phyloP scores from a whole-genome alignment of 1,140 invertebrate genomes.

The Brachionus rubens region DNA sequence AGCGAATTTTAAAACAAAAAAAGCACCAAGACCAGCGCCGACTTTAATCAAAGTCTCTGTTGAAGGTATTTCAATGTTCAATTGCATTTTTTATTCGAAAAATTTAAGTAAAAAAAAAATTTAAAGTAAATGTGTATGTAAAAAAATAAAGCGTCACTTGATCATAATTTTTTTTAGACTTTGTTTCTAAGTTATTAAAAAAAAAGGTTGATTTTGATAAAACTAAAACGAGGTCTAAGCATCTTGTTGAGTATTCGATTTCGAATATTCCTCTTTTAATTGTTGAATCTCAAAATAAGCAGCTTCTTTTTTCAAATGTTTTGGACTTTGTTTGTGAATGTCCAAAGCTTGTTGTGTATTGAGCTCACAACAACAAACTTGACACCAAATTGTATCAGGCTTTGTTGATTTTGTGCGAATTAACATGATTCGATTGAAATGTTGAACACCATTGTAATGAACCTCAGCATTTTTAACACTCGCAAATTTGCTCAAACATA shows the following conservation, averaged over 20 bases:
- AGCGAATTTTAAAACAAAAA: background rate
- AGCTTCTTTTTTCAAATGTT: conserved; percentile 44
- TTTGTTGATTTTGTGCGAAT: background rate
- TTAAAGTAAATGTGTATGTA: no score
- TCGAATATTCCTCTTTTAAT: conserved; percentile 36
- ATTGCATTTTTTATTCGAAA: conserved; percentile 3
- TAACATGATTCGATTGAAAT: conserved; percentile 28
- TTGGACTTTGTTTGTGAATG: conserved; percentile 20
- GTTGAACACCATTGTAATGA: conserved; percentile 23
- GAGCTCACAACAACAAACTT: conserved; percentile 46
- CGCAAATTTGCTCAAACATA: conserved; percentile 35
- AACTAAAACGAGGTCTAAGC: no score
- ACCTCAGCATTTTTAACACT: conserved; percentile 20
- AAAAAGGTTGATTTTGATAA: no score
- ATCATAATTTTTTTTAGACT: background rate
- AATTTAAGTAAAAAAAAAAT: no score
- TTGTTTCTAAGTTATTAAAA: background rate
- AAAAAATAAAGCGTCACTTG: background rate
- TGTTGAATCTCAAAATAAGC: conserved; percentile 19
- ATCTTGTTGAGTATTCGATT: no score
- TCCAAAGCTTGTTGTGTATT: conserved; percentile 7
- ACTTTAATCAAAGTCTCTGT: background rate
- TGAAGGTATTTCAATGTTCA: background rate
- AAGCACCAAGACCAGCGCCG: background rate
- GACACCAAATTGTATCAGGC: conserved; percentile 3